Percentiles rank a stretch among this genome's conserved stretches.
These are phyloP conservation scores for Leptobrachium leishanense DNA, from an alignment of 2,113 vertebrate genomes.

Conservation along the genomic window DNA sequence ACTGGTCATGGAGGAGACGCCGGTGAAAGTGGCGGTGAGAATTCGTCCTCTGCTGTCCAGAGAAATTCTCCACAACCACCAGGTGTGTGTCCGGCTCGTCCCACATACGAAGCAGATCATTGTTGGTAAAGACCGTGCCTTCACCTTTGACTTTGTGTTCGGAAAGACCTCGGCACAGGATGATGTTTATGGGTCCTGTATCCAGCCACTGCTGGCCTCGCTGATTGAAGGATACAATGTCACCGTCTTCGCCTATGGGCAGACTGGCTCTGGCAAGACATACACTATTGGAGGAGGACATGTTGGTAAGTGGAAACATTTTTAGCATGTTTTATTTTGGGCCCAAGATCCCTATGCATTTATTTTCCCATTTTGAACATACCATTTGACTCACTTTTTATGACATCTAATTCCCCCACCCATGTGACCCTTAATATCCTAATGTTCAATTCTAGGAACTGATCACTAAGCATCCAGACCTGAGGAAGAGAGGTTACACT, in stretches of 20 bases:
- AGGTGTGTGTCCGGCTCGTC: slow-evolving; percentile 77
- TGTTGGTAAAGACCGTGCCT: slow-evolving; percentile 76
- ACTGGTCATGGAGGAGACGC: slow-evolving; percentile 74
- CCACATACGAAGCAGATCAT: slow-evolving; percentile 76
- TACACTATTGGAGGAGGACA: slow-evolving; percentile 80
- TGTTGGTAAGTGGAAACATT: slow-evolving; percentile 68
- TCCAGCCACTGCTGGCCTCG: slow-evolving; percentile 78
- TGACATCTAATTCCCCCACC: no score
- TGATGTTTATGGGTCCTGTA: slow-evolving; percentile 79
- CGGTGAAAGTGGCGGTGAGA: slow-evolving; percentile 84
- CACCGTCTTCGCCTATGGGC: slow-evolving; percentile 89
- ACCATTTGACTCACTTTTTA: no score
- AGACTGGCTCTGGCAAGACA: slow-evolving; percentile 92
- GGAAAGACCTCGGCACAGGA: slow-evolving; percentile 78
- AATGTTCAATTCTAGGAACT: no score
- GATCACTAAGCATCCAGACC: no score
- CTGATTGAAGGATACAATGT: slow-evolving; percentile 83
- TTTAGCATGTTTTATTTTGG: no score
- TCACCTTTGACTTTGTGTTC: slow-evolving; percentile 87
- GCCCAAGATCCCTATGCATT: no score
- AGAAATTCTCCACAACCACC: slow-evolving; percentile 80
- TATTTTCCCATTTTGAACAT: no score
- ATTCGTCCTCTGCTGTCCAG: slow-evolving; percentile 83
- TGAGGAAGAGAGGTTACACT: no score
- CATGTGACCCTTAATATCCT: no score